Percentiles rank a stretch among this genome's conserved stretches.
Evolutionary conservation across 2,888 invertebrate species (phyloP).

Genomic region (Ophion ventricosus): DNA sequence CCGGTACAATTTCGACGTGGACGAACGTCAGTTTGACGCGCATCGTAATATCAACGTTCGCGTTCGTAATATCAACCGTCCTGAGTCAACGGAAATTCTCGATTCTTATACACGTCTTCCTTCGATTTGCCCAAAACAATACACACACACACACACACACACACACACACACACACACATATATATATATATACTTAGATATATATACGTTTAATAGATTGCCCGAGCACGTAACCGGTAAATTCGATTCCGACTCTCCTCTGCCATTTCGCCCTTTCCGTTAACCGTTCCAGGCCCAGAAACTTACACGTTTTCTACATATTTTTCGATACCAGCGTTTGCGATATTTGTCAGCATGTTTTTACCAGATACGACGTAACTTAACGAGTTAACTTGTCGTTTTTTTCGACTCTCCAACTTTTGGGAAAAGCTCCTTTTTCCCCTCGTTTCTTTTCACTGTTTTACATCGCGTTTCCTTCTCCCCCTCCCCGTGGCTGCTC

Average conservation of each 20-base stretch:
- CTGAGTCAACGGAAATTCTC: constrained; percentile 60
- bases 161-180: background rate
- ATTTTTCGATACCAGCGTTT: background rate
- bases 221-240: constrained; percentile 22
- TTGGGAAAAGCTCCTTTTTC: constrained; percentile 11
- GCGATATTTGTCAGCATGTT: constrained; percentile 40
- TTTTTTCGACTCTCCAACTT: constrained; percentile 12
- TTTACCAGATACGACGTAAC: constrained; percentile 24
- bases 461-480: constrained; percentile 18
- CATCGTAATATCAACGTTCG: background rate
- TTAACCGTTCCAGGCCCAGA: constrained; percentile 44
- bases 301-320: constrained; percentile 41
- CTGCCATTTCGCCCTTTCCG: background rate
- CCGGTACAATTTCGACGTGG: constrained; percentile 17
- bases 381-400: constrained; percentile 16
- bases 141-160: no score
- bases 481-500: background rate
- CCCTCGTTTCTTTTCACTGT: constrained; percentile 21
- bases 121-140: constrained; percentile 37
- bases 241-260: constrained; percentile 27
- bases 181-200: background rate
- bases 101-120: constrained; percentile 49
- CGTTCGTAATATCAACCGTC: constrained; percentile 39
- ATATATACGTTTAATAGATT: constrained; percentile 5
- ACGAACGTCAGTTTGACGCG: background rate